Evolutionary conservation across 1,140 invertebrate genomes (phyloP).

Genomic region (Trichonephila inaurata): DNA sequence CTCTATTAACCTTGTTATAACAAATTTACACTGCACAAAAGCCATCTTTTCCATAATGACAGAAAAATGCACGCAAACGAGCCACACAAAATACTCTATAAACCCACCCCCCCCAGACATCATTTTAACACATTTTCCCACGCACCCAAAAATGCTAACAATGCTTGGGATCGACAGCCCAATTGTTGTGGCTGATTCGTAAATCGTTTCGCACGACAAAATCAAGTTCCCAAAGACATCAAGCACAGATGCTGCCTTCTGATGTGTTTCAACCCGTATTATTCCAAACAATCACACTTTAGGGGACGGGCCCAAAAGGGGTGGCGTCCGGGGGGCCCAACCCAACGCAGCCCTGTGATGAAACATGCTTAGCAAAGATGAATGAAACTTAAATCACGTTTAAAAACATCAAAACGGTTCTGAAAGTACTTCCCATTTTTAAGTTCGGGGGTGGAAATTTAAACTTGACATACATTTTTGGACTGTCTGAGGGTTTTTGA

Average conservation of each 20-base stretch:
- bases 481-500: no score
- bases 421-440: no score
- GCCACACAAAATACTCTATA: no score
- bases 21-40: no score
- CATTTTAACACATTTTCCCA: not conserved
- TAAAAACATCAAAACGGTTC: not conserved
- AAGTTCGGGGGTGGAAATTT: no score
- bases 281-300: constrained; percentile 14
- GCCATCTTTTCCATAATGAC: no score
- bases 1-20: no score
- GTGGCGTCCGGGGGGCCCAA: not conserved
- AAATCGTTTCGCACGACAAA: not conserved
- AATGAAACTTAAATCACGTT: not conserved
- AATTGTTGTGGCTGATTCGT: not conserved
- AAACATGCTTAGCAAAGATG: not conserved
- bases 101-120: no score
- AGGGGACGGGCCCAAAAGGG: not conserved
- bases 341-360: not conserved
- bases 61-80: no score
- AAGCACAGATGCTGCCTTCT: not conserved
- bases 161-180: not conserved
- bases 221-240: not conserved
- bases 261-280: constrained; percentile 2
- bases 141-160: not conserved
- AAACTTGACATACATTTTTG: no score